Base-by-base conservation (phyloP, 1,140 invertebrate species). In the Philopotamus ludificatus region DNA sequence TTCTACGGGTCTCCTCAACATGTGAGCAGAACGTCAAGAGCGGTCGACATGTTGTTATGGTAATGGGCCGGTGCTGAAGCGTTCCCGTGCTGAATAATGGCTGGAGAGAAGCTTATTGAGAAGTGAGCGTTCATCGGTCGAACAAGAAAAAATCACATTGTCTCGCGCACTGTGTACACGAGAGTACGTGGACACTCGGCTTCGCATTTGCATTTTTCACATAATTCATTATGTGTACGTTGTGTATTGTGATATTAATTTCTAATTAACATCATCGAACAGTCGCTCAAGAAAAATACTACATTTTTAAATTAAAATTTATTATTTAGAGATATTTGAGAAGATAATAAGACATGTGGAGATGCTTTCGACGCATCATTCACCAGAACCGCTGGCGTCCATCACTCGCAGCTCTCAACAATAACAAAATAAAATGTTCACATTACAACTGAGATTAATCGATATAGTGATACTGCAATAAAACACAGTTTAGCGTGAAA, bases 401-500 rank as follows among this genome's bases (percentile, higher is more conserved):
- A 58, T 66, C 65, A 66, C 58, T 66, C 65, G 41, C 2, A 21
- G 16, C 18, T 12, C n/a, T 10, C 45, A 59, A 66, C 65, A 61
- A 41, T 58, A 66, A 66, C 58, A 66, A 55, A 59, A 34, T 15
- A 49, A 20, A 53, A 25, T 22, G 20, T 53, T 53, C 50, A 53
- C 28, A 53, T 22, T 53, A 26, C 28, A 22, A 53, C 15, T 22
- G 50, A 25, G 50, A 53, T 53, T 53, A 25, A 53, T 53, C 23
- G 18, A n/a, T n/a, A n/a, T n/a, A n/a, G n/a, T n/a, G n/a, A n/a
- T n/a, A n/a, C n/a, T n/a, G n/a, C n/a, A n/a, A n/a, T n/a, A n/a
- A n/a, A n/a, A n/a, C n/a, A n/a, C n/a, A n/a, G n/a, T n/a, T n/a
- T n/a, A n/a, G n/a, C n/a, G n/a, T n/a, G n/a, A n/a, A n/a, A n/a